These are phyloP conservation scores for Pogonognathellus flavescens DNA, from an alignment of 1,140 invertebrate species.

Conservation along the genomic window DNA sequence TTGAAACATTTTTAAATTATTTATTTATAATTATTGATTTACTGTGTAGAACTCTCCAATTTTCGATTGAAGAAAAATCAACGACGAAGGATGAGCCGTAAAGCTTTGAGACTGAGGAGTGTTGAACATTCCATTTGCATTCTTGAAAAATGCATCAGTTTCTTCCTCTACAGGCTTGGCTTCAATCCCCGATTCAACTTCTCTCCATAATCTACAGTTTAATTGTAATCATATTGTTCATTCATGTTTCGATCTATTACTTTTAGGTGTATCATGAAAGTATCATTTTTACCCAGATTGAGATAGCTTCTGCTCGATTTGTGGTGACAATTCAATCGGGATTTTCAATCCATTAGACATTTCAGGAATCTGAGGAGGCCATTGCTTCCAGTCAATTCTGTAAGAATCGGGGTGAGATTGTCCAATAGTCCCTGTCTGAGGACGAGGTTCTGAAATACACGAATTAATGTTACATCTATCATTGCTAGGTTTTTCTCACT, in stretches of 20 bases:
- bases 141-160: background rate
- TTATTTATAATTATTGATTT: too few relatives aligned
- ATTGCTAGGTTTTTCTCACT: background rate
- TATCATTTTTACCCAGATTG: background rate
- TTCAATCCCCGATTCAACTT: background rate
- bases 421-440: background rate
- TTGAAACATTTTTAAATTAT: background rate
- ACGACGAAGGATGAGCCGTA: constrained; percentile 26
- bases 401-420: background rate
- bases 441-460: background rate
- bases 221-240: too few relatives aligned
- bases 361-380: constrained; percentile 55
- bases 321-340: constrained; percentile 14
- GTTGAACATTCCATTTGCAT: constrained; percentile 50
- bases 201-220: constrained; percentile 33
- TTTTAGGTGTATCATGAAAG: background rate
- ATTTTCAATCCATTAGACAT: constrained; percentile 38
- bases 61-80: constrained; percentile 52
- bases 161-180: background rate
- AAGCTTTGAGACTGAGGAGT: constrained; percentile 8
- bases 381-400: constrained; percentile 50
- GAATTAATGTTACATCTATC: background rate
- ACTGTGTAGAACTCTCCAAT: constrained; percentile 51
- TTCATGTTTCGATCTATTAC: too few relatives aligned
- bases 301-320: background rate